Evolutionary conservation across 1,140 invertebrate species (phyloP), one percentile per base, ranked within the genome.

Genomic region (Procambarus clarkii): DNA sequence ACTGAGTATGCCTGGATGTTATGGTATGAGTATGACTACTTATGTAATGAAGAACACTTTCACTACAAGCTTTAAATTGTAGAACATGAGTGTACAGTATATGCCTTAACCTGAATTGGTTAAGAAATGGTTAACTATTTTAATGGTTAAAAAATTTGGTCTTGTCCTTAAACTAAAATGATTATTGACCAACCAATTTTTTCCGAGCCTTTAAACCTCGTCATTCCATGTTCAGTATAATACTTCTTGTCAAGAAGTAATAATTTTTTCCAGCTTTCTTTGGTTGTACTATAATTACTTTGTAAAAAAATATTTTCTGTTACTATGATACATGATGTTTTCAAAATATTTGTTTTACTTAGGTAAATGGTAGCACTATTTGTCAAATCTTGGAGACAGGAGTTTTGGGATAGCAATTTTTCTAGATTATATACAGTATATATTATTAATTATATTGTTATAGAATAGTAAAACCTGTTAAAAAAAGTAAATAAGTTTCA

Each of bases 141-240:
- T 54, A 9, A 54, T 13, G 50, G 50, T 54, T 54, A 44, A 44
- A 60, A 58, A 45, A 46, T 84, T 84, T 69, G 60, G 82, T 84
- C 60, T 69, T 69, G 54, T 84, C 45, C 45, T 84, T 46, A 84
- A 44, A 24, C 45, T 71, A 44, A 45, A 71, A 84, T 60, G 45
- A 24, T 8, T 34, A 84, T 34, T 84, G 58, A 60, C 46, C 50
- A 46, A 79, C 71, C 54, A 76, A 54, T 78, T 87, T 87, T 69
- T 76, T 87, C 86, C 86, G 86, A 87, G 86, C 86, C 86, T 87
- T 79, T 76, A 60, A 58, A 46, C 48, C 48, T 81, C 13, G 45
- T 81, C 54, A 81, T 81, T 81, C 48, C 79, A 50, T 45, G 54
- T 58, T 74, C 21, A 34, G 34, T 74, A 81, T 34, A 58, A 50